Evolutionary conservation across 1,140 invertebrate species (phyloP).

Genomic region (Panonychus citri): DNA sequence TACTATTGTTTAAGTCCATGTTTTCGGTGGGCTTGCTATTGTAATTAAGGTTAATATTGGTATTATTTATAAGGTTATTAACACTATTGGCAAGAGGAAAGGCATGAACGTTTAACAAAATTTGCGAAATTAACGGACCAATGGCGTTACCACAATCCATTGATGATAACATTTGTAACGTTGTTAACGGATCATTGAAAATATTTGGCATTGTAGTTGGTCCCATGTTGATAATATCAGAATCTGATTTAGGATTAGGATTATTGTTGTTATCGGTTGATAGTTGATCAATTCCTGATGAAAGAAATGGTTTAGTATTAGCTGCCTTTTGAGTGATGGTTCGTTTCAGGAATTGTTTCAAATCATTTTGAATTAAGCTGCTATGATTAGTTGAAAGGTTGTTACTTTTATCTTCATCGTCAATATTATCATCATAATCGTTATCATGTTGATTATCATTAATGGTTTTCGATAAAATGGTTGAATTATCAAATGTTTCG

Average conservation of each 20-base stretch:
- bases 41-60: constrained; percentile 4
- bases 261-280: background rate
- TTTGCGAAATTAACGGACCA: constrained; percentile 14
- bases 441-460: too few species aligned
- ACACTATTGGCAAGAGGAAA: constrained; percentile 10
- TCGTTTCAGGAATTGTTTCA: constrained; percentile 28
- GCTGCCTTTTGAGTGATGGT: constrained; percentile 11
- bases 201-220: constrained; percentile 1
- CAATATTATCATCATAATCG: constrained; percentile 8
- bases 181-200: background rate
- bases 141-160: constrained; percentile 11
- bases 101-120: constrained; percentile 16
- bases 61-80: constrained; percentile 1
- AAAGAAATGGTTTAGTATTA: background rate
- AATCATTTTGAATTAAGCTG: too few species aligned
- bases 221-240: background rate
- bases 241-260: too few species aligned
- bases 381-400: too few species aligned
- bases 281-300: background rate
- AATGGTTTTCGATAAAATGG: too few species aligned
- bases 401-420: constrained; percentile 13
- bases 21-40: background rate
- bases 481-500: background rate
- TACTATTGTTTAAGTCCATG: background rate
- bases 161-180: constrained; percentile 5